Base-by-base conservation (phyloP, 2,797 vertebrate genomes). In the Cuculus canorus region DNA sequence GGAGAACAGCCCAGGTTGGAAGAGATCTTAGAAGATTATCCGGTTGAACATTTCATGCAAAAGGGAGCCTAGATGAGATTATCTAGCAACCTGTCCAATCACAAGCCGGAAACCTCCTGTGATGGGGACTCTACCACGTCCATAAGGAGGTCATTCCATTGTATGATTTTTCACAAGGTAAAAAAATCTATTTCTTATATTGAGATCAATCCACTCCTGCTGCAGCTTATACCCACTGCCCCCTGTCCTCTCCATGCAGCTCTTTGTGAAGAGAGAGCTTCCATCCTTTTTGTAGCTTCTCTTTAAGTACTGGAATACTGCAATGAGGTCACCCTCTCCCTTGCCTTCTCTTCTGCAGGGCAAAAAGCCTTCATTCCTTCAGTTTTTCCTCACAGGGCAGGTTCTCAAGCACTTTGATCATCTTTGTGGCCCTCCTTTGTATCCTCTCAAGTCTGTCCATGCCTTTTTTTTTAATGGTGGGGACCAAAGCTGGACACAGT, bases 121-220 rank as follows among this genome's bases (percentile, higher is more conserved):
- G 32, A 23, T 1, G 1, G 28, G 7, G 17, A 43, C 54, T 71
- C 10, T 15, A 30, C n/a, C 33, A 11, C 2, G 1, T 16, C 50
- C 27, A 45, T 54, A 59, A 14, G 35, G 45, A 54, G 35, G 13
- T 21, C 82, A 5, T 43, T 66, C 24, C 43, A 35, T 14, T 13
- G 11, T 45, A 41, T 21, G 37, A n/a, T 72, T 8, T 3, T 69
- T 66, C 54, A 72, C 23, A 37, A 19, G 47, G 64, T n/a, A 60
- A 72, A 86, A n/a, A 80, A 24, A 52, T 35, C 8, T 10, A 39
- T 52, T 63, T 80, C 14, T 43, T 41, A 18, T 2, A 19, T 56
- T 0, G 0, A 81, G 11, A 41, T 32, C 25, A 89, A 50, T 54
- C 22, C 19, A 56, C 4, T 71, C 7, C 28, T 39, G 13, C 12